phyloP scores from a whole-genome alignment of 2,113 vertebrate species.

The Peromyscus polionotus region DNA sequence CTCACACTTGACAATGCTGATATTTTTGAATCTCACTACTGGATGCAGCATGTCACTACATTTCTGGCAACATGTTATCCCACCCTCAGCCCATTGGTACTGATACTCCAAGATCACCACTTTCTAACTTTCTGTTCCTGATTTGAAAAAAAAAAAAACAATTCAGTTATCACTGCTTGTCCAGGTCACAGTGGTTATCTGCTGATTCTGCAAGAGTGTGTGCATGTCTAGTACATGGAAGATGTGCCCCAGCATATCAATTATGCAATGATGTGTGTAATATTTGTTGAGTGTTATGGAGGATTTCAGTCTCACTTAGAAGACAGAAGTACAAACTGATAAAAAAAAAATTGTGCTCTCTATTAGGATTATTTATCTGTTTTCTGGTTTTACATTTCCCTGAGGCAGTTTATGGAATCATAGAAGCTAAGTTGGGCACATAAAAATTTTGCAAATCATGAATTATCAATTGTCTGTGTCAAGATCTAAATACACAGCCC shows the following conservation, averaged over 20 bases:
- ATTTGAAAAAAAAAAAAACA: not conserved
- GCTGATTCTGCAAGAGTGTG: not conserved
- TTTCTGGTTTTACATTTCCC: not conserved
- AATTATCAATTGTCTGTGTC: not conserved
- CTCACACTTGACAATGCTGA: not conserved
- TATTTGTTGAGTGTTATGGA: not conserved
- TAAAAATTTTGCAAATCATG: not conserved
- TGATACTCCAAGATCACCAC: not conserved
- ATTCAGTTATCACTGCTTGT: not conserved
- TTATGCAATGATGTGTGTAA: not conserved
- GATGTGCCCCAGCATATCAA: not conserved
- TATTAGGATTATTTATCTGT: not conserved
- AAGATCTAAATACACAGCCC: not conserved
- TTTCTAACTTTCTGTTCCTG: not conserved
- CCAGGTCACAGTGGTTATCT: not conserved
- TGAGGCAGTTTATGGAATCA: not conserved
- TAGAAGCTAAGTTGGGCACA: not conserved
- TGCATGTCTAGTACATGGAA: not conserved
- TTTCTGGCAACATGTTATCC: conserved; percentile 7
- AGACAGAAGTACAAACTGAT: not conserved
- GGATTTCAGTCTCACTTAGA: not conserved
- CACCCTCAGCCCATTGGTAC: not conserved
- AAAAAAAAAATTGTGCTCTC: not conserved
- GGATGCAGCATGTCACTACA: not conserved
- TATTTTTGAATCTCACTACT: not conserved